Evolutionary conservation across 64 coral and sea anemone species (phyloP), one percentile per base, ranked within the genome.

Genomic region (Actinia tenebrosa): DNA sequence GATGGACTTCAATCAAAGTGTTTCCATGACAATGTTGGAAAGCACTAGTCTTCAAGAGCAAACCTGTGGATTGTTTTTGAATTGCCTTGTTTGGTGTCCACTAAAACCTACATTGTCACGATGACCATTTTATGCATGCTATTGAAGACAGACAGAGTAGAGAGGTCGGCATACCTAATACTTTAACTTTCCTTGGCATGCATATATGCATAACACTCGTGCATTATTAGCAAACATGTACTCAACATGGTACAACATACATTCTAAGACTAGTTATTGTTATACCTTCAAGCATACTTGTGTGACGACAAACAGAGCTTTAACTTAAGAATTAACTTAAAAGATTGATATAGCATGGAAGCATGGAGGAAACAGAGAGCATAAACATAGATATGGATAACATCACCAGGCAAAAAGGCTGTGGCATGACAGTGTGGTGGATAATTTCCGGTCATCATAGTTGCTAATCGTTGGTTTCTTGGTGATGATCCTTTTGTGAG

Each of bases 261-360:
- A 75, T 75, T 75, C 69, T 43, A 75, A 75, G 69, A 75, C 69
- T 69, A 69, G n/a, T 79, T 81, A 53, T 53, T 53, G 79, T 81
- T 81, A 81, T 81, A 81, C 79, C 79, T 81, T 81, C 79, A 81
- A 81, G 43, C 17, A 79, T 16, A 81, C 46, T 4, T 0, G 46
- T 1, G 16, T 53, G 78, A 80, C 44, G 16, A 81, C 46, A 81
- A 53, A 81, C 46, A 81, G 46, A 81, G 79, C 79, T 81, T 81
- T 81, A 50, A 81, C 46, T 81, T 81, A 81, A 53, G 56, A 58
- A 17, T 79, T 30, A 79, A 18, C 18, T 81, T 50, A 22, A n/a
- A n/a, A 16, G 16, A 26, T 45, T 81, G 45, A 81, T 6, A 37
- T 37, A 37, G 30, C 30, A 53, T 20, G 44, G 14, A 11, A 75